Evolutionary conservation across 2,797 vertebrate species (phyloP), one percentile per base, ranked within the genome.

Genomic region (Rhodeus uyekii): DNA sequence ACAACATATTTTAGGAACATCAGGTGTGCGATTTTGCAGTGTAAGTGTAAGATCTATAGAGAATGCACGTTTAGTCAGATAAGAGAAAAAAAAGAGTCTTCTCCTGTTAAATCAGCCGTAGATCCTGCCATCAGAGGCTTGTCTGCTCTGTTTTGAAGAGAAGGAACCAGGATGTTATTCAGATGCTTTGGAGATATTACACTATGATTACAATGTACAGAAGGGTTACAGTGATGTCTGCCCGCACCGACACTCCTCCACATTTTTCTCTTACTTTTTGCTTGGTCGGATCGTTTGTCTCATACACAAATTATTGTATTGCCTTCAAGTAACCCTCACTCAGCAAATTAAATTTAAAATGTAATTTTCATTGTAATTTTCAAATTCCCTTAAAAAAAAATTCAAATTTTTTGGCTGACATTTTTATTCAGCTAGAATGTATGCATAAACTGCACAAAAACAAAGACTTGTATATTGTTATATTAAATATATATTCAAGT

Each of bases 161-260:
- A 3, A 61, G 38, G 29, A 39, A 38, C 58, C 22, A 24, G 48
- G 78, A 72, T 77, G 38, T 67, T 84, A 48, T 48, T 84, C 29
- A 48, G 32, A 50, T 63, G 75, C 83, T 48, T 34, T 76, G 32
- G n/a, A 80, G 55, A 83, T 89, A 65, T 81, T 44, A 86, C 84
- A 42, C 63, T 32, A 72, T 76, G 78, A 76, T 88, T 81, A 65
- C 84, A 81, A 79, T 82, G 76, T 63, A 67, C 27, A 80, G n/a
- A 67, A 22, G 36, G 80, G 44, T 85, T 77, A 83, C 86, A 75
- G 88, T 85, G 88, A 61, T 36, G 38, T 44, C n/a, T 50, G 19
- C 48, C 48, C 48, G 5, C 58, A 65, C n/a, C 3, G 42, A 27
- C 16, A 80, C 9, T 24, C 67, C 12, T 44, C 65, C 14, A 60